phyloP scores from a whole-genome alignment of 2,888 invertebrate species.

The Tuberolachnus salignus region DNA sequence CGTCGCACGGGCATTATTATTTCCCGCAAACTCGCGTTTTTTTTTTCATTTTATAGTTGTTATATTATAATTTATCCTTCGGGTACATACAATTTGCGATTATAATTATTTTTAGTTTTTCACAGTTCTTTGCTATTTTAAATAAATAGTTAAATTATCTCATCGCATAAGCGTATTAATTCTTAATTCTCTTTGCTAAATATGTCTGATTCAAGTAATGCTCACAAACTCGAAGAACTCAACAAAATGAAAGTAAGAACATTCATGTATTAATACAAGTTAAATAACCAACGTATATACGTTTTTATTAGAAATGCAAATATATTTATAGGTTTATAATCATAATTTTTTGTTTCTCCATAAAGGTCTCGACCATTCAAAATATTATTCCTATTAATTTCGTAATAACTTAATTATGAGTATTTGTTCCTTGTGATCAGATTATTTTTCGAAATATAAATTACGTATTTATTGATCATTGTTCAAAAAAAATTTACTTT shows the following conservation, averaged over 20 bases:
- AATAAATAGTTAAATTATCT: too few relatives aligned
- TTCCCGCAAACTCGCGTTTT: not conserved
- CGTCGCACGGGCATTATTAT: not conserved
- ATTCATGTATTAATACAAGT: not conserved
- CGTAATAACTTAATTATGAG: not conserved
- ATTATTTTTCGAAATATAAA: not conserved
- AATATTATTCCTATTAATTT: not conserved
- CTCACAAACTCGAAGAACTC: conserved; percentile 43
- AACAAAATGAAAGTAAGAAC: conserved; percentile 48
- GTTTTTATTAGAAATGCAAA: not conserved
- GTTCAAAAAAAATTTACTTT: too few relatives aligned
- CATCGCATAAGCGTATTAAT: too few relatives aligned
- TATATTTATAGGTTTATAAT: not conserved
- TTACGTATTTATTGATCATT: too few relatives aligned
- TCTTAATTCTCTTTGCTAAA: not conserved
- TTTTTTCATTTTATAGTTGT: not conserved
- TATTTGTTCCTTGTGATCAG: not conserved
- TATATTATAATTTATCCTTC: not conserved
- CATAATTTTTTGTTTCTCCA: not conserved
- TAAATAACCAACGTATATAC: not conserved
- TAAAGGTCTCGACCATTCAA: not conserved
- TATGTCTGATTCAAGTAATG: conserved; percentile 56
- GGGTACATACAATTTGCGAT: not conserved
- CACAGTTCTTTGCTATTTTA: not conserved
- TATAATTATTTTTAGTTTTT: too few relatives aligned